Percentiles rank a stretch among this genome's conserved stretches.
phyloP scores from a whole-genome alignment of 1,140 invertebrate genomes.

The Ceratitis capitata region DNA sequence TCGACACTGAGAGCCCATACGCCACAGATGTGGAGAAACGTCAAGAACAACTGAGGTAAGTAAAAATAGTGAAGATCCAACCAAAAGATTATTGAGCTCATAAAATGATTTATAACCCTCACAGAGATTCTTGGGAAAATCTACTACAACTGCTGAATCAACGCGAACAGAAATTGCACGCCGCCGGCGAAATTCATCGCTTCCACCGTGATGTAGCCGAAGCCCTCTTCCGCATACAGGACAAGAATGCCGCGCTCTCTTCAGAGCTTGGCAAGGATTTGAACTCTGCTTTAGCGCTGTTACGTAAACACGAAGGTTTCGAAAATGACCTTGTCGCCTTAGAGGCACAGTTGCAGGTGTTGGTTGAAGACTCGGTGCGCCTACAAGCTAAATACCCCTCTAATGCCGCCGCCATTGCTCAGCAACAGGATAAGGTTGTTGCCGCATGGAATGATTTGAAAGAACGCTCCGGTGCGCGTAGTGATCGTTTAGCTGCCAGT shows the following conservation, averaged over 20 bases:
- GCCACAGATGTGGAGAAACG: constrained; percentile 86
- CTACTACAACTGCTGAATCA: constrained; percentile 86
- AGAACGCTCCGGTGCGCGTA: constrained; percentile 79
- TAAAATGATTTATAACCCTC: neutral
- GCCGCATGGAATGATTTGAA: constrained; percentile 90
- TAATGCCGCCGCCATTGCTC: constrained; percentile 88
- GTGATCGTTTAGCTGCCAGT: constrained; percentile 84
- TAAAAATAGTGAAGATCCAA: constrained; percentile 40
- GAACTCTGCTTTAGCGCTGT: constrained; percentile 84
- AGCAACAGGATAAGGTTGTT: constrained; percentile 85
- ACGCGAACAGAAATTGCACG: constrained; percentile 85
- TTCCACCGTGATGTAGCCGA: constrained; percentile 97
- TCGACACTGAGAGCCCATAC: constrained; percentile 89
- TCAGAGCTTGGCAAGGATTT: constrained; percentile 88
- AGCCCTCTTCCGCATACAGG: constrained; percentile 87
- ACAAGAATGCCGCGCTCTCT: constrained; percentile 85
- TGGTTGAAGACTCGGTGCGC: constrained; percentile 90
- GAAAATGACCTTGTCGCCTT: constrained; percentile 95
- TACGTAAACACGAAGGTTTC: constrained; percentile 91
- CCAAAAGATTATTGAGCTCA: neutral
- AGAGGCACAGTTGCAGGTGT: constrained; percentile 89
- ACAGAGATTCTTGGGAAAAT: constrained; percentile 79
- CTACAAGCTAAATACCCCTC: constrained; percentile 91
- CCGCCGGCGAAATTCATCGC: constrained; percentile 94
- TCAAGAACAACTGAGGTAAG: constrained; percentile 88